Conservation (phyloP, 1,140 invertebrate genomes). For the Pemphigus obesinymphae region DNA sequence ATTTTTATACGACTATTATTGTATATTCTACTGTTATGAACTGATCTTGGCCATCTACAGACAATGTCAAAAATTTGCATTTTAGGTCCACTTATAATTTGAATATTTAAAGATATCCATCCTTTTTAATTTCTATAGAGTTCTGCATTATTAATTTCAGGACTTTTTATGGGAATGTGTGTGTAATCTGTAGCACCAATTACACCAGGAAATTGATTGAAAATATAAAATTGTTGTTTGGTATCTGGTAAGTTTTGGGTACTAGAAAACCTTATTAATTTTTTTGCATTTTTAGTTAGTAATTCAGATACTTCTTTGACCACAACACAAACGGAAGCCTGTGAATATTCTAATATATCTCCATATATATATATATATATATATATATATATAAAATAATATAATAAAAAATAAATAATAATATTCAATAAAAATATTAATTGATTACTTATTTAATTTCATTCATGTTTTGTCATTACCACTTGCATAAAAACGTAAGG, state of each 20-base stretch:
- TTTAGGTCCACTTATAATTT: slow-evolving; percentile 49
- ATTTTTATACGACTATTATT: background rate
- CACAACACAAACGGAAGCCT: too few species aligned
- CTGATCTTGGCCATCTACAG: slow-evolving; percentile 47
- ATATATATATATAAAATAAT: too few species aligned
- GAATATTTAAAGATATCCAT: slow-evolving; percentile 50
- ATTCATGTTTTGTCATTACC: background rate
- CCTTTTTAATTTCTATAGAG: too few species aligned
- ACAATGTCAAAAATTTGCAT: slow-evolving; percentile 49
- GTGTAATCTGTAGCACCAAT: slow-evolving; percentile 52
- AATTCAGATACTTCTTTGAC: too few species aligned
- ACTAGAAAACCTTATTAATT: too few species aligned
- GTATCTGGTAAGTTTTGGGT: background rate
- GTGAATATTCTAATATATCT: background rate
- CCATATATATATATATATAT: too few species aligned
- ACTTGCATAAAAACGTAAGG: too few species aligned
- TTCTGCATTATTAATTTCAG: too few species aligned
- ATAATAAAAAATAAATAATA: too few species aligned
- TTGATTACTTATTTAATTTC: too few species aligned
- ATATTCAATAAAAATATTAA: background rate
- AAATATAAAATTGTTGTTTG: background rate
- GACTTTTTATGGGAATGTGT: slow-evolving; percentile 51
- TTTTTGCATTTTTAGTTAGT: too few species aligned
- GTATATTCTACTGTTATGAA: slow-evolving; percentile 48
- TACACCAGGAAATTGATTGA: slow-evolving; percentile 49